phyloP scores from a whole-genome alignment of 2,113 vertebrate genomes.

The Chionis minor region DNA sequence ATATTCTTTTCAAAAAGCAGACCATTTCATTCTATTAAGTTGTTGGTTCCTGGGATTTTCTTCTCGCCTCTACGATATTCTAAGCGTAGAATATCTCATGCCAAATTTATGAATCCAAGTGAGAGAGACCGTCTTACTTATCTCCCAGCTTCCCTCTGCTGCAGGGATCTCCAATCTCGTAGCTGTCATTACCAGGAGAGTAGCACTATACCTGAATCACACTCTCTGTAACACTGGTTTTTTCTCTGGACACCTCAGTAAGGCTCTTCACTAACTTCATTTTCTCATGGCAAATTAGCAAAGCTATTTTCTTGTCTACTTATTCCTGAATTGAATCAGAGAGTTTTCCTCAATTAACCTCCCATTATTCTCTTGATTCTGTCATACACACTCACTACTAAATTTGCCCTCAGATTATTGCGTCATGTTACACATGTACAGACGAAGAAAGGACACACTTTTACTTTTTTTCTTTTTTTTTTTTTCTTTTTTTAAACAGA shows the following conservation, averaged over 20 bases:
- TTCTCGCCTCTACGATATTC: slow-evolving; percentile 17
- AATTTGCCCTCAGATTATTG: slow-evolving; percentile 85
- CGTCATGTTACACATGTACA: slow-evolving; percentile 82
- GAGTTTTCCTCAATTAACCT: slow-evolving; percentile 57
- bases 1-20: background rate
- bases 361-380: slow-evolving; percentile 69
- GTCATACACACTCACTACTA: slow-evolving; percentile 82
- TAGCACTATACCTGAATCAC: slow-evolving; percentile 24
- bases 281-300: slow-evolving; percentile 73
- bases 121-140: background rate
- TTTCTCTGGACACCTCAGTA: slow-evolving; percentile 50
- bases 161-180: background rate
- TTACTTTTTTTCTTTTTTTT: background rate
- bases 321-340: slow-evolving; percentile 64
- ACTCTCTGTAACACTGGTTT: slow-evolving; percentile 4
- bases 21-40: background rate
- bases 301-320: slow-evolving; percentile 67
- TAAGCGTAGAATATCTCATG: slow-evolving; percentile 18
- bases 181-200: background rate
- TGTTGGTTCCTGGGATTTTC: slow-evolving; percentile 15
- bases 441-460: slow-evolving; percentile 79
- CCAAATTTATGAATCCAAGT: background rate
- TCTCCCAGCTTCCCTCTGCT: slow-evolving; percentile 6
- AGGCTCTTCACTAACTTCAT: slow-evolving; percentile 64
- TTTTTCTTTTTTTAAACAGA: slow-evolving; percentile 67